Percentiles rank a stretch among this genome's conserved stretches.
phyloP scores from a whole-genome alignment of 1,140 invertebrate species.

The Drosophila asahinai region DNA sequence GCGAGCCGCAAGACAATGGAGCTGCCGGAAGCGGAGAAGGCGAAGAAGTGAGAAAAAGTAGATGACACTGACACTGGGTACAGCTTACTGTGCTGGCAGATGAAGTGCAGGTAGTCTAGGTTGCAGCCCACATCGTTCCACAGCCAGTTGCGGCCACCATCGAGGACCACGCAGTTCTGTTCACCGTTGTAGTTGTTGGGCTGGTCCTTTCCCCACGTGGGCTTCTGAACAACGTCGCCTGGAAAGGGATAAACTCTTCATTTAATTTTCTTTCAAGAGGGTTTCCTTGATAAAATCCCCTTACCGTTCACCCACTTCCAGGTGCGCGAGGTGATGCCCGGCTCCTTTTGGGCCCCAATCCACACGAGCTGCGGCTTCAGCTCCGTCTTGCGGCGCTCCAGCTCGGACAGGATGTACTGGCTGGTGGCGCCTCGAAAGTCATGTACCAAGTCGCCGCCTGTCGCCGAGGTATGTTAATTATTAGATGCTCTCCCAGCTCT shows the following conservation, averaged over 20 bases:
- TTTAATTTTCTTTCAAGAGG: no score
- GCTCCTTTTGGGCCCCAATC: slow-evolving; percentile 96
- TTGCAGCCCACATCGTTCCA: slow-evolving; percentile 98
- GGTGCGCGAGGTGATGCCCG: slow-evolving; percentile 91
- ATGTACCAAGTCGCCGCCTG: slow-evolving; percentile 92
- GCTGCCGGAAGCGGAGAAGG: slow-evolving; percentile 86
- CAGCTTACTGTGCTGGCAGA: slow-evolving; percentile 94
- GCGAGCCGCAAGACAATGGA: slow-evolving; percentile 93
- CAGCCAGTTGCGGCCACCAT: slow-evolving; percentile 94
- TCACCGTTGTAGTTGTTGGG: slow-evolving; percentile 98
- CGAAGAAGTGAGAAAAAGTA: not conserved
- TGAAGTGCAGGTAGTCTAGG: slow-evolving; percentile 96
- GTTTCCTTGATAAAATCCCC: slow-evolving; percentile 39
- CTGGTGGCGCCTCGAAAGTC: slow-evolving; percentile 88
- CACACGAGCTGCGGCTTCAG: slow-evolving; percentile 95
- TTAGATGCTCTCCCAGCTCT: not conserved
- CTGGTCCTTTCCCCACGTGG: slow-evolving; percentile 96
- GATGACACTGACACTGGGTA: not conserved
- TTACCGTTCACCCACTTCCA: slow-evolving; percentile 97
- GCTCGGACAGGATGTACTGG: slow-evolving; percentile 91
- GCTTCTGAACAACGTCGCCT: slow-evolving; percentile 92
- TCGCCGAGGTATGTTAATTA: slow-evolving; percentile 11
- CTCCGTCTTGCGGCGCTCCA: slow-evolving; percentile 91
- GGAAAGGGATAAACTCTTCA: not conserved
- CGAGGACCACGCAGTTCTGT: slow-evolving; percentile 96